Evolutionary conservation across 2,797 vertebrate genomes (phyloP).

Genomic region (Coracias cyanogaster): DNA sequence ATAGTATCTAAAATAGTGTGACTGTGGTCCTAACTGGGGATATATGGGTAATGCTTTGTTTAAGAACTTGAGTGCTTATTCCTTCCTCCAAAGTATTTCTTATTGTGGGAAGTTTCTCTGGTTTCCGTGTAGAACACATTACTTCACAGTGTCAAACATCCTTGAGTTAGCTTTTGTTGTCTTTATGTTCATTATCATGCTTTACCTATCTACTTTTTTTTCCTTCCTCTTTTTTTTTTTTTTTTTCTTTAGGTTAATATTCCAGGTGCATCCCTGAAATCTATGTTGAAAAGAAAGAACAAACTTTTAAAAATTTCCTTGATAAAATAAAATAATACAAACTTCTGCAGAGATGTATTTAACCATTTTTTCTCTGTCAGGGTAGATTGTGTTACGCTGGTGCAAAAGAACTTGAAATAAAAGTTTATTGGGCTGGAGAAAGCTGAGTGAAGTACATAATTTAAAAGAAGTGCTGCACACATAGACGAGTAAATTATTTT

Average conservation of each 20-base stretch:
- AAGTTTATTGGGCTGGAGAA: not conserved
- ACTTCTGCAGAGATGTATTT: not conserved
- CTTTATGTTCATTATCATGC: not conserved
- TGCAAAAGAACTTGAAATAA: not conserved
- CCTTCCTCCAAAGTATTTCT: not conserved
- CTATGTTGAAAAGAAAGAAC: not conserved
- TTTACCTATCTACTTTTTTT: not conserved
- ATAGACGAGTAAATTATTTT: not conserved
- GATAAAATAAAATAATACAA: not conserved
- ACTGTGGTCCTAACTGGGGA: not conserved
- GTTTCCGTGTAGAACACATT: not conserved
- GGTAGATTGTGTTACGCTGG: not conserved
- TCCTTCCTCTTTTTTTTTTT: not conserved
- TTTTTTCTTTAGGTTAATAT: not conserved
- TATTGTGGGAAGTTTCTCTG: not conserved
- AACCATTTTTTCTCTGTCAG: fast-evolving
- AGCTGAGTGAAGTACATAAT: not conserved
- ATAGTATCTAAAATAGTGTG: constrained; percentile 8
- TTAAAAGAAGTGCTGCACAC: not conserved
- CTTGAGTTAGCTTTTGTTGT: not conserved
- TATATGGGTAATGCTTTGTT: not conserved
- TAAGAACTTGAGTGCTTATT: not conserved
- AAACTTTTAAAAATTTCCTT: not conserved
- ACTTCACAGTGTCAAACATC: not conserved
- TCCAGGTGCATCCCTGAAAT: not conserved